A percentile compares a stretch with the other conserved stretches of the same genome.
Conservation (phyloP, 2,888 invertebrate species). For the Conistra vaccinii region DNA sequence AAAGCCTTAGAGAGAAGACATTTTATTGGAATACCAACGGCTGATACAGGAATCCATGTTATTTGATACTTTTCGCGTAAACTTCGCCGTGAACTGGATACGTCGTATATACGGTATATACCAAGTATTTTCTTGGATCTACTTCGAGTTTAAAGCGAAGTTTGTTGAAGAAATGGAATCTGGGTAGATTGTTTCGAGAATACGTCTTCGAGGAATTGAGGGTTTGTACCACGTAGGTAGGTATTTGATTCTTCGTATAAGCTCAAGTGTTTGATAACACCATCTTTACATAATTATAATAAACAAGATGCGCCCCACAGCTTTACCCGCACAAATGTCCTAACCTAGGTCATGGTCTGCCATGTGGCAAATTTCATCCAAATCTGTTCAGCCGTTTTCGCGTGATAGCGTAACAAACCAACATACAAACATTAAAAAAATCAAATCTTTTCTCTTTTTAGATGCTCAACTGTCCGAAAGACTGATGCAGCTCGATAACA, state of each 20-base stretch:
- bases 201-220: background rate
- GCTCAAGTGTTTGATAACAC: too few relatives aligned
- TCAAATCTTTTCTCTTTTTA: too few relatives aligned
- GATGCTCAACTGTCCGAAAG: too few relatives aligned
- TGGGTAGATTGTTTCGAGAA: constrained; percentile 3
- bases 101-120: constrained; percentile 6
- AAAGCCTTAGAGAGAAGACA: constrained; percentile 30
- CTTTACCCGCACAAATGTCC: too few relatives aligned
- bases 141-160: background rate
- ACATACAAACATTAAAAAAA: too few relatives aligned
- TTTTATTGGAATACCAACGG: constrained; percentile 66
- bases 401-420: too few relatives aligned
- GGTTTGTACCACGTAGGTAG: background rate
- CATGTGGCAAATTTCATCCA: too few relatives aligned
- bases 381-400: too few relatives aligned
- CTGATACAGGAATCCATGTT: constrained; percentile 55
- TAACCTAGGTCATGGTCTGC: too few relatives aligned
- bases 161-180: constrained; percentile 27
- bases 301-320: too few relatives aligned
- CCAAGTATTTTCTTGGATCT: constrained; percentile 10
- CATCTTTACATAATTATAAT: too few relatives aligned
- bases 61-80: constrained; percentile 55
- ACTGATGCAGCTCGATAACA: too few relatives aligned
- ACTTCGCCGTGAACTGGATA: constrained; percentile 17
- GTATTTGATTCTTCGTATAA: background rate